Conservation (phyloP, 1,140 invertebrate genomes). For the Sarcophaga bullata region DNA sequence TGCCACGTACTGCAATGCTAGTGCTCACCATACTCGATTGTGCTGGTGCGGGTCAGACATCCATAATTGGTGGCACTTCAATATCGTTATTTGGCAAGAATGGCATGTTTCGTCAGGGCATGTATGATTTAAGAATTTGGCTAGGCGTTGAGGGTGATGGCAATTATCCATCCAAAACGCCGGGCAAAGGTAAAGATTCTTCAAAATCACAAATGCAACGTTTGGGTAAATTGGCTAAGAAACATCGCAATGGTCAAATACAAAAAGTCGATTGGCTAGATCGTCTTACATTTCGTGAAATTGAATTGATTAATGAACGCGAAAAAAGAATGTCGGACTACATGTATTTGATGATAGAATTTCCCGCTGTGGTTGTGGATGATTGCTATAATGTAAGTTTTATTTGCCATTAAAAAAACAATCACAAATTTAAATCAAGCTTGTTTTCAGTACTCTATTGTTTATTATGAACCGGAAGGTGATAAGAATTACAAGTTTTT, state of each 20-base stretch:
- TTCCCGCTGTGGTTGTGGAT: constrained; percentile 84
- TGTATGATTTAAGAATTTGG: constrained; percentile 84
- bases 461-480: constrained; percentile 89
- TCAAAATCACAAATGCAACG: constrained; percentile 89
- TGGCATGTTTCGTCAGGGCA: constrained; percentile 87
- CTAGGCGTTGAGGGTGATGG: constrained; percentile 84
- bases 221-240: constrained; percentile 91
- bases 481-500: constrained; percentile 86
- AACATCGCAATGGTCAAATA: constrained; percentile 94
- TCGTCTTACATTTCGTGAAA: constrained; percentile 92
- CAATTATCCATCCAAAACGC: constrained; percentile 75
- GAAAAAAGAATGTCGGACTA: constrained; percentile 93
- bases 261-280: constrained; percentile 97
- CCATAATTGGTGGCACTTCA: constrained; percentile 89
- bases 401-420: neutral
- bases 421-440: constrained; percentile 22
- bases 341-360: constrained; percentile 96
- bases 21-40: constrained; percentile 94
- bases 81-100: constrained; percentile 93
- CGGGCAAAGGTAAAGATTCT: constrained; percentile 81
- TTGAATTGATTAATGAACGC: constrained; percentile 94
- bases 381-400: constrained; percentile 72
- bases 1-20: constrained; percentile 90
- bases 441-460: constrained; percentile 76
- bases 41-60: constrained; percentile 82